A percentile compares a stretch with the other conserved stretches of the same genome.
These are phyloP conservation scores for Chydorus sphaericus DNA, from an alignment of 2,888 invertebrate species.

Conservation along the genomic window DNA sequence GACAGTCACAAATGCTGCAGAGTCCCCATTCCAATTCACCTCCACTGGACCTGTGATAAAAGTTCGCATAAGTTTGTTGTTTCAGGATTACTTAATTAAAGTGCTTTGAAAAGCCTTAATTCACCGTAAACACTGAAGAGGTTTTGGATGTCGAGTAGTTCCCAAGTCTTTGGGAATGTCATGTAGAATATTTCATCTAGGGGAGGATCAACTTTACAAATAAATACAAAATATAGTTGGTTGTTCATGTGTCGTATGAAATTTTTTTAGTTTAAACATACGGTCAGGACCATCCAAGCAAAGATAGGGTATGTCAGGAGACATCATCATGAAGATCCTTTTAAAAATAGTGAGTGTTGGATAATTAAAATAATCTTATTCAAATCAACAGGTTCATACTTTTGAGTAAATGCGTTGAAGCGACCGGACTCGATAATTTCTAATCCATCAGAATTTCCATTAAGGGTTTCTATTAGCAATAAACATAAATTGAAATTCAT, in stretches of 20 bases:
- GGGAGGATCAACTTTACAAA: constrained; percentile 49
- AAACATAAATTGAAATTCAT: background rate
- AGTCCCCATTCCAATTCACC: too few species aligned
- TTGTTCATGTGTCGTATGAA: background rate
- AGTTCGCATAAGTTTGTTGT: too few species aligned
- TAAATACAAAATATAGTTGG: constrained; percentile 9
- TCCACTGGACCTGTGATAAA: too few species aligned
- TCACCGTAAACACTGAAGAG: constrained; percentile 64
- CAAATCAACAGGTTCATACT: constrained; percentile 24
- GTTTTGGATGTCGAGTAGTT: constrained; percentile 46
- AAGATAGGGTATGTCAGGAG: constrained; percentile 55
- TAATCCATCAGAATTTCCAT: background rate
- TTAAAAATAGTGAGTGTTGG: constrained; percentile 19
- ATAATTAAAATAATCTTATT: background rate
- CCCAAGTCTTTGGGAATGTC: constrained; percentile 64
- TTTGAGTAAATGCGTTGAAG: constrained; percentile 50
- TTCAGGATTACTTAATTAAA: too few species aligned
- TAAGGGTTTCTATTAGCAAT: background rate
- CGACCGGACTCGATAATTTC: constrained; percentile 33
- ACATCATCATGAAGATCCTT: constrained; percentile 42
- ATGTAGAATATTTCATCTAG: constrained; percentile 68
- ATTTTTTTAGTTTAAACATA: constrained; percentile 34
- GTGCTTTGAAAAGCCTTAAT: too few species aligned
- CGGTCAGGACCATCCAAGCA: constrained; percentile 57
- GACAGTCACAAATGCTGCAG: too few species aligned